Evolutionary conservation across 2,113 vertebrate species (phyloP).

Genomic region (Numenius arquata): DNA sequence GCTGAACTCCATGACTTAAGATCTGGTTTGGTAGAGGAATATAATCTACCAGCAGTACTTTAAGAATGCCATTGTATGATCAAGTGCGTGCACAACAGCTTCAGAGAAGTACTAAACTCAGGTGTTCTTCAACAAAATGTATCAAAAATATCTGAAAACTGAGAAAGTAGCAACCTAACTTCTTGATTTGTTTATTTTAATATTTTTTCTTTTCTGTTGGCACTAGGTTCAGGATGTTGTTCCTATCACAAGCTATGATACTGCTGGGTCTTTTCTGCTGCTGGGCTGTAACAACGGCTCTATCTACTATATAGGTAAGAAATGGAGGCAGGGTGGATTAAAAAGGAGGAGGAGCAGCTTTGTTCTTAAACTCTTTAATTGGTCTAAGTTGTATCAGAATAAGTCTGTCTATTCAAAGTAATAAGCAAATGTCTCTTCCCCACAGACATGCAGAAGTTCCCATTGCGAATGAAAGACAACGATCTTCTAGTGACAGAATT

Average conservation of each 20-base stretch:
- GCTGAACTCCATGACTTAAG: background rate
- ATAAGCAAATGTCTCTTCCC: background rate
- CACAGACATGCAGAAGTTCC: slow-evolving; percentile 98
- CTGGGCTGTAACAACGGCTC: slow-evolving; percentile 97
- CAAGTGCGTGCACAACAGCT: accelerated
- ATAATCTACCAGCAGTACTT: background rate
- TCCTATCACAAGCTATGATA: slow-evolving; percentile 96
- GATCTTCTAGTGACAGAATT: slow-evolving; percentile 95
- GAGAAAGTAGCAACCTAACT: background rate
- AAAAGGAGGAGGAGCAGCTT: background rate
- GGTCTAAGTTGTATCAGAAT: background rate
- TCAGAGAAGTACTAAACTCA: background rate
- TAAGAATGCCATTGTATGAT: background rate
- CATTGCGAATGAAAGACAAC: slow-evolving; percentile 96
- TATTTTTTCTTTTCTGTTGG: background rate
- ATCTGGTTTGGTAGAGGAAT: background rate
- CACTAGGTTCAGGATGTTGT: slow-evolving; percentile 93
- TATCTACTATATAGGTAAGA: slow-evolving; percentile 95
- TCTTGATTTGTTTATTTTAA: background rate
- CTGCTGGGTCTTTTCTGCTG: slow-evolving; percentile 93
- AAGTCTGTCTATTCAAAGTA: background rate
- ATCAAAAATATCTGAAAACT: background rate
- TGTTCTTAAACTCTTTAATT: background rate
- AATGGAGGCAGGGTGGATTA: background rate
- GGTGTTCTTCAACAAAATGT: background rate